These are phyloP conservation scores for Halcyon smyrnensis DNA, from an alignment of 2,797 vertebrate species.

Conservation along the genomic window DNA sequence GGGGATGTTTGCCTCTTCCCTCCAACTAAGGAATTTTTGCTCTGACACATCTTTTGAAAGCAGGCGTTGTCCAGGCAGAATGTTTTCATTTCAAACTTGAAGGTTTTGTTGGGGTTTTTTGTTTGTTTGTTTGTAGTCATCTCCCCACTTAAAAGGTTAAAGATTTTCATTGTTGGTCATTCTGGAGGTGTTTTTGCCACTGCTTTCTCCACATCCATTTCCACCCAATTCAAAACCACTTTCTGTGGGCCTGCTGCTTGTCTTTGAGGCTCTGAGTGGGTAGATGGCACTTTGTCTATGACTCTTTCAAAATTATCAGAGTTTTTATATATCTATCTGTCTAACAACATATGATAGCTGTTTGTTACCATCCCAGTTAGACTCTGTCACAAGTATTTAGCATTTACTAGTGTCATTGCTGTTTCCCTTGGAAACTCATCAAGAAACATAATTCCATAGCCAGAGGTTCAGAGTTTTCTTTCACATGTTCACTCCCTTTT, in stretches of 20 bases:
- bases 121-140: neutral
- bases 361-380: neutral
- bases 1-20: neutral
- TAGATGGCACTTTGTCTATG: neutral
- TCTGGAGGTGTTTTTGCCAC: neutral
- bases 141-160: neutral
- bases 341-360: neutral
- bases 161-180: neutral
- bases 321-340: neutral
- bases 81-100: neutral
- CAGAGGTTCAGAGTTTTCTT: neutral
- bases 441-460: neutral
- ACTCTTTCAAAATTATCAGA: neutral
- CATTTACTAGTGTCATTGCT: neutral
- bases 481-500: neutral
- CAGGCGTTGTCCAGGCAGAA: neutral
- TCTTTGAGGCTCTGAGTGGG: neutral
- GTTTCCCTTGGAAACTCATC: neutral
- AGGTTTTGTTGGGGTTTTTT: neutral
- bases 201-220: neutral
- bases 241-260: neutral
- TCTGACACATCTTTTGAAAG: neutral
- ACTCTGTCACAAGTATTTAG: too few relatives aligned
- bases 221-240: neutral
- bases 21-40: neutral